Evolutionary conservation across 2,113 vertebrate species (phyloP).

Genomic region (Pitta sordida): DNA sequence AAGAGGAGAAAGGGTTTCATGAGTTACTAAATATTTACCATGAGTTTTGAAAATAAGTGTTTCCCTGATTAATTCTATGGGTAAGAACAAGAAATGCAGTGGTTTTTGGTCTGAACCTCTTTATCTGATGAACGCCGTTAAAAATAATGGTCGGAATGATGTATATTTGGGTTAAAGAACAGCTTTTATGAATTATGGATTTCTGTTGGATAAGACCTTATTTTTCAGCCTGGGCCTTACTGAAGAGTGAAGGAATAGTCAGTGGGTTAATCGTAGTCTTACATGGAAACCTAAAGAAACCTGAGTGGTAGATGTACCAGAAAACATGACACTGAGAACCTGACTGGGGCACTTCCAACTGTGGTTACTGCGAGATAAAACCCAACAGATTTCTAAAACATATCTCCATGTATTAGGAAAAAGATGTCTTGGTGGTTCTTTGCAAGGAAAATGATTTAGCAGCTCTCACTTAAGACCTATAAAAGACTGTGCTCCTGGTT

Average conservation of each 20-base stretch:
- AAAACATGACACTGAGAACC: background rate
- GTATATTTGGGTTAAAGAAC: background rate
- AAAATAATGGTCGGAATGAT: background rate
- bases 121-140: background rate
- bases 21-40: background rate
- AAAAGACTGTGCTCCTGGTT: background rate
- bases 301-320: background rate
- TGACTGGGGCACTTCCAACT: background rate
- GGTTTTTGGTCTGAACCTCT: background rate
- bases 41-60: background rate
- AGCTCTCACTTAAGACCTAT: background rate
- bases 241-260: background rate
- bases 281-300: background rate
- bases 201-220: background rate
- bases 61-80: background rate
- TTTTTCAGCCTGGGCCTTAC: background rate
- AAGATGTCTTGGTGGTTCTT: background rate
- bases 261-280: background rate
- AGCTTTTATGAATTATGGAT: background rate
- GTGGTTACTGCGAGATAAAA: background rate
- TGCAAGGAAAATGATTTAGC: background rate
- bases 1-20: background rate
- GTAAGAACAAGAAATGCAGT: background rate
- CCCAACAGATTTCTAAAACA: background rate
- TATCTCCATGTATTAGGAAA: background rate